These are phyloP conservation scores for Ahaetulla prasina DNA, from an alignment of 2,113 vertebrate species.

Conservation along the genomic window DNA sequence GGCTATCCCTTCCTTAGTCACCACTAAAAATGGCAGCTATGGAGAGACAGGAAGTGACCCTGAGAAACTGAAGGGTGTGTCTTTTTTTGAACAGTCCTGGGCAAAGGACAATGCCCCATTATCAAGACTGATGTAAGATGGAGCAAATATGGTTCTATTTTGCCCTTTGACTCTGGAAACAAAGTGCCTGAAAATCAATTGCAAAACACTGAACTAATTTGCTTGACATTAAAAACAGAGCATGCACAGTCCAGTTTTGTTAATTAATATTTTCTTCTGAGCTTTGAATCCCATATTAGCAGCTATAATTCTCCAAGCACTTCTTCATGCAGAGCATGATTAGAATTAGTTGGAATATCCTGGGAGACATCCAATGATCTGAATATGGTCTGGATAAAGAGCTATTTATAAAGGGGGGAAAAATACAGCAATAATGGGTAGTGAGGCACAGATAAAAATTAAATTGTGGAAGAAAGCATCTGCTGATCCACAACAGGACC, in stretches of 20 bases:
- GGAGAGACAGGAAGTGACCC: background rate
- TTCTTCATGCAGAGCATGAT: background rate
- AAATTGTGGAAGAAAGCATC: background rate
- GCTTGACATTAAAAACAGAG: background rate
- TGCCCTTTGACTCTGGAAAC: background rate
- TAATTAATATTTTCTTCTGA: background rate
- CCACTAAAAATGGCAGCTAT: background rate
- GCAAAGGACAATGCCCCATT: background rate
- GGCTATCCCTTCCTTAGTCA: background rate
- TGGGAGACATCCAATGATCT: background rate
- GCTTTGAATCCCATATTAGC: background rate
- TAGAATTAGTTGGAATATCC: background rate
- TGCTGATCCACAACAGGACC: background rate
- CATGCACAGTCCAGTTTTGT: background rate
- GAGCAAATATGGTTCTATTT: background rate
- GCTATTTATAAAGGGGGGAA: background rate
- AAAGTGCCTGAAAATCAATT: background rate
- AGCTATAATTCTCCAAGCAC: background rate
- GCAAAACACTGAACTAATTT: conserved; percentile 19
- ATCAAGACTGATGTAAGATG: background rate
- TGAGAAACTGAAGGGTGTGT: background rate
- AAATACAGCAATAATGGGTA: background rate
- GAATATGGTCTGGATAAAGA: background rate
- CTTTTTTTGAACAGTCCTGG: background rate
- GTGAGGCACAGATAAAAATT: background rate